Percentiles rank a stretch among this genome's conserved stretches.
Conservation (phyloP, 2,113 vertebrate species). For the Phasianus colchicus region DNA sequence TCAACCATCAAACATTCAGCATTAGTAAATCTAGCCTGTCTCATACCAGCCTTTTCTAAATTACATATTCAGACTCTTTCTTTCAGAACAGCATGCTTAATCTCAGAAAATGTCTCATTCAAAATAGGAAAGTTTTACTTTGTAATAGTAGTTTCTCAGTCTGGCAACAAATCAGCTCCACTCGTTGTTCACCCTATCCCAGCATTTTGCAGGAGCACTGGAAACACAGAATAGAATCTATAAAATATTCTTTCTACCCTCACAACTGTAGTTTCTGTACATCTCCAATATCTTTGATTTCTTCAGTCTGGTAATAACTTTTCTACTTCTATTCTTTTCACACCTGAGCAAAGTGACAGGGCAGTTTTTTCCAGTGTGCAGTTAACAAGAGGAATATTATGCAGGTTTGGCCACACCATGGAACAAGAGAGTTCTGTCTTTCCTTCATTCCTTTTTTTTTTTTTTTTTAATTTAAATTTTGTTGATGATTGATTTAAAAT, state of each 20-base stretch:
- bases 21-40: background rate
- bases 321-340: background rate
- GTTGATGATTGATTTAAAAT: background rate
- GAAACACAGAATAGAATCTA: background rate
- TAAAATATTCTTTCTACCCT: background rate
- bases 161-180: background rate
- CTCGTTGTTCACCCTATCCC: background rate
- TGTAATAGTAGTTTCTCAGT: background rate
- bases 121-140: background rate
- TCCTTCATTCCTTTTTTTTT: background rate
- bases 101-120: background rate
- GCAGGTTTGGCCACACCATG: background rate
- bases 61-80: background rate
- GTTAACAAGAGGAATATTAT: background rate
- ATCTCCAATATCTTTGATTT: background rate
- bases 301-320: background rate
- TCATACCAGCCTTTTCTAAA: background rate
- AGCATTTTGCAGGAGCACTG: background rate
- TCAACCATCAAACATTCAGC: background rate
- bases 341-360: background rate
- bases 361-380: background rate
- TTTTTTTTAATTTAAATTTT: constrained; percentile 8
- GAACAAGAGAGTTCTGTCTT: background rate
- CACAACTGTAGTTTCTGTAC: background rate
- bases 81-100: background rate